Evolutionary conservation across 2,797 vertebrate genomes (phyloP), one percentile per base, ranked within the genome.

Genomic region (Semotilus atromaculatus): DNA sequence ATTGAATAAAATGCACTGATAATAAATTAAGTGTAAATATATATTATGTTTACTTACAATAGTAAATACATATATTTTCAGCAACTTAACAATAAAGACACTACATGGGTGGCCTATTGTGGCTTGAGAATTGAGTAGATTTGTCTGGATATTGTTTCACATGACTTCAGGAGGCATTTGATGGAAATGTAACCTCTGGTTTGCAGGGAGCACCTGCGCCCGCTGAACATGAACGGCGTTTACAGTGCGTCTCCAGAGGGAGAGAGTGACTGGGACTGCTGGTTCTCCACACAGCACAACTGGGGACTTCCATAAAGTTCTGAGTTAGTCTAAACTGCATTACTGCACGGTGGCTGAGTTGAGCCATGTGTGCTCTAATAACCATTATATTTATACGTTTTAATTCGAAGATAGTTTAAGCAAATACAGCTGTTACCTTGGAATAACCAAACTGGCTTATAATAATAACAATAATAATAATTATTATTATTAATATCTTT

Each of bases 71-170:
- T 23, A 40, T 77, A 13, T 53, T 14, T 26, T 43, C 4, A 45
- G 26, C 10, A 43, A 43, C 13, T 68, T 75, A 21, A 67, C 16
- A 38, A 64, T 64, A 62, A 77, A 43, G 45, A 68, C 31, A 68
- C 31, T 7, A 16, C 34, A 45, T 67, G 38, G 0, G 36, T 60
- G 73, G 51, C 64, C 14, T 34, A 31, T 31, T 82, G 58, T 75
- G 62, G 36, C 73, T 55, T 68, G 26, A 51, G 71, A 18, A 67
- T 70, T 70, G 64, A 21, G 36, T 71, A 70, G 26, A 84, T 23
- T 38, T 79, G 48, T 60, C 36, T 58, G 38, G 66, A 36, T 77
- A 77, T 77, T 84, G 82, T 84, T 84, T 79, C 82, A 84, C 82
- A 60, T 78, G 84, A 75, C 84, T 81, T 75, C n/a, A 43, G 79